phyloP scores from a whole-genome alignment of 2,797 vertebrate species.

The Premnoplex brunnescens region DNA sequence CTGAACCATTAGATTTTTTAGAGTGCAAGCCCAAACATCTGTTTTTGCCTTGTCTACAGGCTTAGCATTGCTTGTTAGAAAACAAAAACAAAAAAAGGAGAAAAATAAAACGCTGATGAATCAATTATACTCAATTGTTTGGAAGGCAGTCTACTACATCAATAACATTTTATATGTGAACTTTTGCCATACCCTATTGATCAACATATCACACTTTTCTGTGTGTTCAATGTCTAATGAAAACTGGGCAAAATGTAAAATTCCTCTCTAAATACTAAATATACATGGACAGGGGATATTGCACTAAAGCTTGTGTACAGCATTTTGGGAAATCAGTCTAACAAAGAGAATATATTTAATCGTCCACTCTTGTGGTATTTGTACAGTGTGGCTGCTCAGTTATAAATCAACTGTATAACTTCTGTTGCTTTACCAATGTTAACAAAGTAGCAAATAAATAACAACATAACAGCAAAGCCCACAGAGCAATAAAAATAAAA shows the following conservation, averaged over 20 bases:
- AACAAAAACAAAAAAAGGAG: not conserved
- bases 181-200: not conserved
- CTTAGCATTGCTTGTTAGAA: not conserved
- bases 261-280: not conserved
- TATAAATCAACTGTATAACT: not conserved
- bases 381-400: not conserved
- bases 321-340: not conserved
- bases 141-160: not conserved
- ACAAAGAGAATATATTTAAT: not conserved
- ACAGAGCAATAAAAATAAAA: not conserved
- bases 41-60: conserved; percentile 18
- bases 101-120: not conserved
- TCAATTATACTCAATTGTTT: not conserved
- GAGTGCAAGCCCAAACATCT: conserved; percentile 38
- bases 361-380: not conserved
- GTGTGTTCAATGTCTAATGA: not conserved
- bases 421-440: not conserved
- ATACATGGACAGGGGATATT: not conserved
- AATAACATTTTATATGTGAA: not conserved
- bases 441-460: conserved; percentile 8
- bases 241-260: not conserved
- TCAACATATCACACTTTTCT: not conserved
- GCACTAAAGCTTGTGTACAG: not conserved
- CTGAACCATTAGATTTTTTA: conserved; percentile 47
- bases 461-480: not conserved